Evolutionary conservation across 2,888 invertebrate genomes (phyloP), one percentile per base, ranked within the genome.

Genomic region (Druceiella hillmani): DNA sequence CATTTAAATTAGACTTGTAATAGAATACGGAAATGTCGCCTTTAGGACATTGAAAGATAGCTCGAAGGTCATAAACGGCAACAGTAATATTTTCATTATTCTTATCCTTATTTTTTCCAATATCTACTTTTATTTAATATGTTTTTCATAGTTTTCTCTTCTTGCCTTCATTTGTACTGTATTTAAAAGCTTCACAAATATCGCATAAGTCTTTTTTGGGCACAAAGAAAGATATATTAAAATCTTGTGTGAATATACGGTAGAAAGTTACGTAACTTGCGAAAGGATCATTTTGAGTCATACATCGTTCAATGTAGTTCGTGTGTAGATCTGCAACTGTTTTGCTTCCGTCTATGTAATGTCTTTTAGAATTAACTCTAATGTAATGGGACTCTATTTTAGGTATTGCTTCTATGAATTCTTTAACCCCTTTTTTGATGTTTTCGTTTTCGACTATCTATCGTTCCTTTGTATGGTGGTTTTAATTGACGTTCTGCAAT

Each of bases 31-130:
- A 53, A 6, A 46, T 40, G 7, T 55, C 50, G 16, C 53, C 53
- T 45, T 52, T 53, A 2, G 57, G 53, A 26, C 51, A 52, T 36
- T 55, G 53, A 10, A 56, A 48, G 3, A 54, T 53, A 7, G 55
- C 53, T 36, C 54, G 51, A 3, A 56, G 45, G 35, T 55, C 54
- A 40, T 50, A 56, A 12, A 46, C 49, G 7, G 47, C 39, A n/a
- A 48, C 47, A 16, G 46, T n/a, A 34, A 36, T 26, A 22, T 47
- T 37, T 26, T 46, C n/a, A n/a, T n/a, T n/a, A 34, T 43, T 44
- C 37, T 47, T 50, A 39, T 50, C 48, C 30, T 44, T 49, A 32
- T 43, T 47, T 28, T 48, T 52, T 41, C 46, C 48, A 33, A 36
- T 26, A 13, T 31, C 25, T 38, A 28, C 38, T 48, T 50, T 47